A percentile compares a stretch with the other conserved stretches of the same genome.
Conservation (phyloP, 2,797 vertebrate genomes). For the Sebastes steindachneri region DNA sequence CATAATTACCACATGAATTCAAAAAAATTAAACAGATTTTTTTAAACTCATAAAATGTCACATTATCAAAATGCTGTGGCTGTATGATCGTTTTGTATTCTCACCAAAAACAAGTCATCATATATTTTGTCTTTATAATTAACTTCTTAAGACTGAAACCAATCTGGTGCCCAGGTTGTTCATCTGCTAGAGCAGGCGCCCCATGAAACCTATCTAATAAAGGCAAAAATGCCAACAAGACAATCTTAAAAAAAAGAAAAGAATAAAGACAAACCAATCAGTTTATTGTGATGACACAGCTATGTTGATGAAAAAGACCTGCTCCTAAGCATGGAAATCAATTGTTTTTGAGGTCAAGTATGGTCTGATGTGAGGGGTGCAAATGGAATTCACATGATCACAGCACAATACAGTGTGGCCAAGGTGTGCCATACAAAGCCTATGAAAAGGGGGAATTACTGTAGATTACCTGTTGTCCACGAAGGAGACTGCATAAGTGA, state of each 20-base stretch:
- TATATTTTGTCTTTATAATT: not conserved
- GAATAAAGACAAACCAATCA: not conserved
- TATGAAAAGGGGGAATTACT: not conserved
- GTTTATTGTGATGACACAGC: not conserved
- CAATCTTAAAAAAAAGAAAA: not conserved
- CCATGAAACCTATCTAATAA: no score
- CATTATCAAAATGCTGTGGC: not conserved
- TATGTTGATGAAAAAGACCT: not conserved
- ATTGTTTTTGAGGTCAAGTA: not conserved
- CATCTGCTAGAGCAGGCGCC: no score
- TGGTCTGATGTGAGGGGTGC: not conserved
- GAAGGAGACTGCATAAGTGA: conserved; percentile 93
- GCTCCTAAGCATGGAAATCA: not conserved
- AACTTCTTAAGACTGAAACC: not conserved
- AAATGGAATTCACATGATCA: not conserved
- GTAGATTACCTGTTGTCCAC: conserved; percentile 92
- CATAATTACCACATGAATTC: not conserved
- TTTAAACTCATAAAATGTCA: not conserved
- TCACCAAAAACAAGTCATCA: not conserved
- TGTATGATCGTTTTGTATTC: not conserved
- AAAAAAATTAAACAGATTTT: not conserved
- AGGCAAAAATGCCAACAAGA: no score
- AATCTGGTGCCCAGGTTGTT: not conserved
- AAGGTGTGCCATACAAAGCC: not conserved
- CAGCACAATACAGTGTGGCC: not conserved